phyloP scores from a whole-genome alignment of 2,888 invertebrate genomes.

The Arge pagana region DNA sequence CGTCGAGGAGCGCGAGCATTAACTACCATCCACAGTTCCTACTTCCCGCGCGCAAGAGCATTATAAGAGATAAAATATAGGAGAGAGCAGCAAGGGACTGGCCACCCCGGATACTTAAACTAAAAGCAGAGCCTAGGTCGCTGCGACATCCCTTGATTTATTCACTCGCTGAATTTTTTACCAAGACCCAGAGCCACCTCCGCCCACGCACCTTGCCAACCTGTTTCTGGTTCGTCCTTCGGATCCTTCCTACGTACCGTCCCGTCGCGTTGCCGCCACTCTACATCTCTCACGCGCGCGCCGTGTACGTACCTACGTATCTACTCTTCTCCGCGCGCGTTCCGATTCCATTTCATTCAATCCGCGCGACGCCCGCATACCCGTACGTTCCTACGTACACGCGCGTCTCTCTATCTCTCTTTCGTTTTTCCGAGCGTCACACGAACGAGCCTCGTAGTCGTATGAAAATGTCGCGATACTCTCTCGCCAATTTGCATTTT shows the following conservation, averaged over 20 bases:
- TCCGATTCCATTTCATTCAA: too few relatives aligned
- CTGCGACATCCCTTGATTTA: slow-evolving; percentile 51
- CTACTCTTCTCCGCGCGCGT: neutral
- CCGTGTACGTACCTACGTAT: neutral
- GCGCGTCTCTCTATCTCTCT: too few relatives aligned
- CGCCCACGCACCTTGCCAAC: slow-evolving; percentile 23
- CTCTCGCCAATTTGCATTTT: too few relatives aligned
- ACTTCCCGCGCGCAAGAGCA: slow-evolving; percentile 31
- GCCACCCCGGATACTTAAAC: slow-evolving; percentile 45
- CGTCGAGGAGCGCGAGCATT: too few relatives aligned
- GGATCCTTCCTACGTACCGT: slow-evolving; percentile 25
- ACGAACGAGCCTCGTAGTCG: too few relatives aligned
- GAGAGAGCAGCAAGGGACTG: slow-evolving; percentile 25
- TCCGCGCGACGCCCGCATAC: too few relatives aligned
- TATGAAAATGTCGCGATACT: too few relatives aligned
- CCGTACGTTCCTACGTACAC: too few relatives aligned
- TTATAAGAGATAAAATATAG: slow-evolving; percentile 40
- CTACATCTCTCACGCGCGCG: slow-evolving; percentile 9
- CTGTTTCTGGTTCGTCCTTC: slow-evolving; percentile 28
- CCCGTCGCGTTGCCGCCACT: slow-evolving; percentile 15
- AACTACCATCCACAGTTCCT: too few relatives aligned
- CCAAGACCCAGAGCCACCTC: slow-evolving; percentile 30
- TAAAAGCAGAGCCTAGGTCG: slow-evolving; percentile 38
- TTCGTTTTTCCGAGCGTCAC: too few relatives aligned
- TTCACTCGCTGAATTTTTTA: slow-evolving; percentile 54